Conservation (phyloP, 1,140 invertebrate species). For the Cepaea nemoralis region DNA sequence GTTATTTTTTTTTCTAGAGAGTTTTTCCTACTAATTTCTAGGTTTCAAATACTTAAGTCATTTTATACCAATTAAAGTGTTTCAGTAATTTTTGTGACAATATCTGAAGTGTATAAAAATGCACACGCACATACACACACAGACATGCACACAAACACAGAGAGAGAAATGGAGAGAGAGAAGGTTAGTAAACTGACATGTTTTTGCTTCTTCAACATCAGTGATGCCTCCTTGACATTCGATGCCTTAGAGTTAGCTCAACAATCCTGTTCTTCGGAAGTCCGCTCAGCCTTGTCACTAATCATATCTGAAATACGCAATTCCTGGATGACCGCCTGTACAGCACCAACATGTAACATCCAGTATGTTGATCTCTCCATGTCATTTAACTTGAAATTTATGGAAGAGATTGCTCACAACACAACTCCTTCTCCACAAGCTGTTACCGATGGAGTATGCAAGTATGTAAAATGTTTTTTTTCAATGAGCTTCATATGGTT, state of each 20-base stretch:
- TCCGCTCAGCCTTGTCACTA: neutral
- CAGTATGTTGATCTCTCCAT: neutral
- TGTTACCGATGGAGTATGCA: neutral
- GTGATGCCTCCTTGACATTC: neutral
- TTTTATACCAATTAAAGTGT: no score
- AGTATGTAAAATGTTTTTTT: neutral
- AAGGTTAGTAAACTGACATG: no score
- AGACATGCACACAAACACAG: no score
- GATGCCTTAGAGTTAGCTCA: neutral
- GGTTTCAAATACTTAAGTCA: no score
- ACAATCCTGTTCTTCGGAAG: neutral
- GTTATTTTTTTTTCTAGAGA: no score
- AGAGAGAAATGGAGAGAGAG: no score
- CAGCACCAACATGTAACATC: constrained; percentile 13
- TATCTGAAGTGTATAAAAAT: no score
- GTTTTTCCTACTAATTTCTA: no score
- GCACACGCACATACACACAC: no score
- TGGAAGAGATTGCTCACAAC: neutral
- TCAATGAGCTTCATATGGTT: neutral
- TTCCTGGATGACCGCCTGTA: neutral
- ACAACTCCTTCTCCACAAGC: neutral
- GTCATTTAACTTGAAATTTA: neutral
- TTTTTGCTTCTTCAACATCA: neutral
- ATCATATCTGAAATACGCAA: neutral
- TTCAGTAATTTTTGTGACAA: no score